These are phyloP conservation scores for Cristatella mucedo DNA, from an alignment of 2,888 invertebrate genomes.

Conservation along the genomic window DNA sequence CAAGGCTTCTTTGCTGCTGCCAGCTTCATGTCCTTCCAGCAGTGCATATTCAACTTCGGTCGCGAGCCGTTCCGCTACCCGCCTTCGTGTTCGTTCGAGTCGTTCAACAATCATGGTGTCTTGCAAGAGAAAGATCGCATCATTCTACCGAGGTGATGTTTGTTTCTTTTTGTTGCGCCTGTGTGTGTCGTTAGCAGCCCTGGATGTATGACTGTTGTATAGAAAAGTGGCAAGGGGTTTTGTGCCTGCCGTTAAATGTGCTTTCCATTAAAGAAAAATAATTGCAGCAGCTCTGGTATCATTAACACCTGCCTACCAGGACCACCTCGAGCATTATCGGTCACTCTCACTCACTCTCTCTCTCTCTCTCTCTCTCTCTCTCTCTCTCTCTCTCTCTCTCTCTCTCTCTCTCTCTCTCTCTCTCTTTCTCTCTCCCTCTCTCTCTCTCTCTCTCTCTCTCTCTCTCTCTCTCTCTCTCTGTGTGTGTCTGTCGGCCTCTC, in stretches of 20 bases:
- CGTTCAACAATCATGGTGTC: slow-evolving; percentile 61
- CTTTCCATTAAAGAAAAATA: too few relatives aligned
- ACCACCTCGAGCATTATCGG: too few relatives aligned
- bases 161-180: slow-evolving; percentile 1
- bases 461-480: slow-evolving; percentile 3
- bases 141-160: slow-evolving; percentile 53
- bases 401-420: slow-evolving; percentile 4
- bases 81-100: slow-evolving; percentile 50
- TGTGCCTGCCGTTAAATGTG: too few relatives aligned
- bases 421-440: background rate
- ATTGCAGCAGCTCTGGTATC: too few relatives aligned
- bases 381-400: slow-evolving; percentile 3
- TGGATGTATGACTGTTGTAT: too few relatives aligned
- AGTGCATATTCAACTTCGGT: slow-evolving; percentile 83
- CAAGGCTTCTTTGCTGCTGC: slow-evolving; percentile 82
- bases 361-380: too few relatives aligned
- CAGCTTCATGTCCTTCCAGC: slow-evolving; percentile 90
- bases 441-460: background rate
- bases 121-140: slow-evolving; percentile 61
- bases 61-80: slow-evolving; percentile 59
- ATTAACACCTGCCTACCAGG: too few relatives aligned
- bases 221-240: too few relatives aligned
- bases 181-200: background rate
- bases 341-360: too few relatives aligned
- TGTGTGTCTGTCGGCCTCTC: background rate